These are phyloP conservation scores for Microplitis mediator DNA, from an alignment of 1,140 invertebrate genomes.

Conservation along the genomic window DNA sequence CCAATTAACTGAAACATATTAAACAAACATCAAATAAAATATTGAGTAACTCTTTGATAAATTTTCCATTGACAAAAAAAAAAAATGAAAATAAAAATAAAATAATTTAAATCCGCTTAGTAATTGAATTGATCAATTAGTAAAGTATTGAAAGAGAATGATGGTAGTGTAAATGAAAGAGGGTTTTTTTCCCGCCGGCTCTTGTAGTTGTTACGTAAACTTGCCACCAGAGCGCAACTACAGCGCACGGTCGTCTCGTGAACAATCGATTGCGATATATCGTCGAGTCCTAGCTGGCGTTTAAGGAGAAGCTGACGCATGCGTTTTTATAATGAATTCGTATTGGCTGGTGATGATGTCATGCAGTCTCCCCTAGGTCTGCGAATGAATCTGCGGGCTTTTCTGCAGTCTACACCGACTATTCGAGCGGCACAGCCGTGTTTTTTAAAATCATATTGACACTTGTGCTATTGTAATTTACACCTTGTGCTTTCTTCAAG, in stretches of 20 bases:
- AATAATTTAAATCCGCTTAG: not conserved
- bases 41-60: not conserved
- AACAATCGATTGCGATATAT: slow-evolving; percentile 62
- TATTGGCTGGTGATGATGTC: slow-evolving; percentile 60
- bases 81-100: not conserved
- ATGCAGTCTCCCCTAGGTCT: slow-evolving; percentile 59
- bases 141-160: slow-evolving; percentile 2
- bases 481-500: slow-evolving; percentile 5
- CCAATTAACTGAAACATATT: not conserved
- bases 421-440: slow-evolving; percentile 52
- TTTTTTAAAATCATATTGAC: slow-evolving; percentile 40
- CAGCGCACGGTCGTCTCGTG: slow-evolving; percentile 42
- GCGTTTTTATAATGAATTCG: not conserved
- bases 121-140: slow-evolving; percentile 17
- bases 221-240: slow-evolving; percentile 4
- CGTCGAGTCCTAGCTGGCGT: slow-evolving; percentile 37
- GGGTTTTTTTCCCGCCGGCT: slow-evolving; percentile 41
- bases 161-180: not conserved
- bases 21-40: not conserved
- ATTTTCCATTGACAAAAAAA: not conserved
- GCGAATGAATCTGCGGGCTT: slow-evolving; percentile 59
- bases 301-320: slow-evolving; percentile 39
- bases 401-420: slow-evolving; percentile 59
- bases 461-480: slow-evolving; percentile 30
- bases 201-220: slow-evolving; percentile 33